These are phyloP conservation scores for Hesperophylax magnus DNA, from an alignment of 1,140 invertebrate genomes.

Conservation along the genomic window DNA sequence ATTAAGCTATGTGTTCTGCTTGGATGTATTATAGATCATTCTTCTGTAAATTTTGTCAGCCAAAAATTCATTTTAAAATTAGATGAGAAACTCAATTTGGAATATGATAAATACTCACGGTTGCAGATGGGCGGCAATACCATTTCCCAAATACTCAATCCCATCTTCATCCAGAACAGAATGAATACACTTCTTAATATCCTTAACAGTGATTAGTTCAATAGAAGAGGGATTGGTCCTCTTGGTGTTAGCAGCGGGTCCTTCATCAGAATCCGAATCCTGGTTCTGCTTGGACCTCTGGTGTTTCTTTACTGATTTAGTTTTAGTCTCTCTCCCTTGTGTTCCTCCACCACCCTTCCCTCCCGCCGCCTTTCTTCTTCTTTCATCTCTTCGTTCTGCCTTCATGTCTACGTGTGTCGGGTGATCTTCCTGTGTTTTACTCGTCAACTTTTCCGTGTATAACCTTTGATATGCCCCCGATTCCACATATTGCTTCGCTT, in stretches of 20 bases:
- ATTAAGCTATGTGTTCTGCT: no score
- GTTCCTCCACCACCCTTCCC: constrained; percentile 92
- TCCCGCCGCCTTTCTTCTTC: constrained; percentile 87
- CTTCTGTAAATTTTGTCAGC: no score
- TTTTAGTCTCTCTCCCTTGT: constrained; percentile 96
- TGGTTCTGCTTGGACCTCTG: constrained; percentile 68
- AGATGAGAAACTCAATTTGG: no score
- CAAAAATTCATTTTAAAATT: no score
- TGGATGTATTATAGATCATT: no score
- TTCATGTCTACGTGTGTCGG: constrained; percentile 72
- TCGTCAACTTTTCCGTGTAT: constrained; percentile 73
- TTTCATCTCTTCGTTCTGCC: constrained; percentile 86
- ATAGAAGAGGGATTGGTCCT: constrained; percentile 65
- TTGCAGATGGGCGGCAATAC: constrained; percentile 75
- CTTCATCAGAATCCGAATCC: constrained; percentile 77
- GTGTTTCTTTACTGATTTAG: constrained; percentile 91
- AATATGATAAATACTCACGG: constrained; percentile 64
- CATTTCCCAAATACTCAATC: constrained; percentile 74
- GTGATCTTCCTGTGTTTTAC: constrained; percentile 65
- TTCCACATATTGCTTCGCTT: constrained; percentile 81
- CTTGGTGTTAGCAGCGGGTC: constrained; percentile 62
- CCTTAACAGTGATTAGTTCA: constrained; percentile 78
- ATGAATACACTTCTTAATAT: constrained; percentile 79
- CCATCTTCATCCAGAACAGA: constrained; percentile 76
- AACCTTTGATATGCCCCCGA: constrained; percentile 78